These are phyloP conservation scores for Orycteropus afer DNA, from an alignment of 2,113 vertebrate species.

Conservation along the genomic window DNA sequence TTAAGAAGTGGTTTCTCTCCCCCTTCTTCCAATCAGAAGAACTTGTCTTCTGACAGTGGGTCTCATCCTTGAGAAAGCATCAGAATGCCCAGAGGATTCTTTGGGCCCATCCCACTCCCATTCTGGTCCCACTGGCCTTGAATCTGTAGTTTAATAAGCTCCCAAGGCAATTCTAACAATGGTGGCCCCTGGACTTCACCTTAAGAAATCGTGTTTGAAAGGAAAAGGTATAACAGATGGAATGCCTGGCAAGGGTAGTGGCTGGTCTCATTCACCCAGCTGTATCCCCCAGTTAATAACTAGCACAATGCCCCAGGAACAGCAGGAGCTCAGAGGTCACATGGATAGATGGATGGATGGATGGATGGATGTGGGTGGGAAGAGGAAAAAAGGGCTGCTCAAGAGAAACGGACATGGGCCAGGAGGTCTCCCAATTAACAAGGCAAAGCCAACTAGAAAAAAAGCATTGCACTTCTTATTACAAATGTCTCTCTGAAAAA, in stretches of 20 bases:
- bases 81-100: not conserved
- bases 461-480: not conserved
- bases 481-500: constrained; percentile 47
- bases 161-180: not conserved
- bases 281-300: not conserved
- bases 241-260: not conserved
- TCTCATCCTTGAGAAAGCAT: not conserved
- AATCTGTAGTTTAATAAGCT: constrained; percentile 47
- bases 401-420: not conserved
- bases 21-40: not conserved
- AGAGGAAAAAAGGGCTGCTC: not conserved
- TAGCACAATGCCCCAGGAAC: not conserved
- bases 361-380: not conserved
- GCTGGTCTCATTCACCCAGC: not conserved
- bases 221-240: not conserved
- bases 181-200: not conserved
- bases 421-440: constrained; percentile 35
- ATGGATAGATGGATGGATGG: not conserved
- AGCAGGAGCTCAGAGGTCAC: not conserved
- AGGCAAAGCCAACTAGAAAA: constrained; percentile 6
- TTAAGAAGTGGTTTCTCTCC: not conserved
- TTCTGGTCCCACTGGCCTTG: not conserved
- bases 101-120: not conserved
- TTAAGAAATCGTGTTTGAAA: constrained; percentile 13
- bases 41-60: not conserved